phyloP scores from a whole-genome alignment of 2,797 vertebrate genomes.

The Catostomus latipinnis region DNA sequence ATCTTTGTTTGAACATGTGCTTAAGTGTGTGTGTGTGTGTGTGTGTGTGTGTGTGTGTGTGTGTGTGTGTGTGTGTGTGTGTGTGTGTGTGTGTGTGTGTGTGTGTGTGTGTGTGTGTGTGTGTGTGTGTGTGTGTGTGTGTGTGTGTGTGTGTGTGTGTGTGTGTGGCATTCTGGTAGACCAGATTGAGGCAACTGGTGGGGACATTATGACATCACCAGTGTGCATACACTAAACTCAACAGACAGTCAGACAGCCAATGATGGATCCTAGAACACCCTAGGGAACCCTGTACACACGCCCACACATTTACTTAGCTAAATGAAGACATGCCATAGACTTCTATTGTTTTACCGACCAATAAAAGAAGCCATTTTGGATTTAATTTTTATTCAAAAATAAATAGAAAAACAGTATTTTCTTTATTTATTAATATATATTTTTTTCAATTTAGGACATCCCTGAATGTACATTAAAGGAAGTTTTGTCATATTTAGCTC shows the following conservation, averaged over 20 bases:
- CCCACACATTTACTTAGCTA: neutral
- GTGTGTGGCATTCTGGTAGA: constrained; percentile 20
- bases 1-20: neutral
- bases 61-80: neutral
- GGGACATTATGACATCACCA: constrained; percentile 40
- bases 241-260: constrained; percentile 37
- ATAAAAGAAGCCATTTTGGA: neutral
- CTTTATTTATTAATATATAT: neutral
- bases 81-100: neutral
- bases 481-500: neutral
- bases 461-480: neutral
- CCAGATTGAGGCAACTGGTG: constrained; percentile 20
- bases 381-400: neutral
- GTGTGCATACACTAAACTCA: constrained; percentile 21
- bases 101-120: constrained; percentile 1
- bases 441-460: neutral
- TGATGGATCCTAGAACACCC: constrained; percentile 18
- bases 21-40: neutral
- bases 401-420: neutral
- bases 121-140: neutral
- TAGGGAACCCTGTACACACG: constrained; percentile 14
- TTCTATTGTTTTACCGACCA: neutral
- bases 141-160: constrained; percentile 9
- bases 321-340: neutral
- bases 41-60: neutral